Percentiles rank a stretch among this genome's conserved stretches.
Evolutionary conservation across 2,888 invertebrate species (phyloP).

Genomic region (Nesidiocoris tenuis): DNA sequence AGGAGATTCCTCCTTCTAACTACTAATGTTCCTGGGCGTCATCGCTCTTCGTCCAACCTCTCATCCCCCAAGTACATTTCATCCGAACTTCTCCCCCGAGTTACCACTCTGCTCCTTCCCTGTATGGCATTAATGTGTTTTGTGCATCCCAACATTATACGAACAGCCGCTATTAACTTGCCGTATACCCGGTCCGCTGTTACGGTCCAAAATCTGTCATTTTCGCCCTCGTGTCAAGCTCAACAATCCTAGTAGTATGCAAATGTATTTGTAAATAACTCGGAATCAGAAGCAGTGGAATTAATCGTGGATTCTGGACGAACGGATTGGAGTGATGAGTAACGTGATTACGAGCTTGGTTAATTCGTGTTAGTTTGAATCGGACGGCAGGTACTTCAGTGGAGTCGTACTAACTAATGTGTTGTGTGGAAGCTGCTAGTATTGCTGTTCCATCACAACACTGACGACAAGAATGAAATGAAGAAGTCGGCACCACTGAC

Average conservation of each 20-base stretch:
- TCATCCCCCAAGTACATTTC: neutral
- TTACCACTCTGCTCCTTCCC: neutral
- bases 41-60: neutral
- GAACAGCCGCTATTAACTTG: neutral
- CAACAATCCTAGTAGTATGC: constrained; percentile 27
- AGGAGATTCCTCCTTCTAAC: too few species aligned
- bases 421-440: too few species aligned
- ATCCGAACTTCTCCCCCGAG: neutral
- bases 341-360: constrained; percentile 4
- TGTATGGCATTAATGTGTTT: constrained; percentile 5
- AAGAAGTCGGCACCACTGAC: too few species aligned
- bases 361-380: neutral
- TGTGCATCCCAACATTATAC: constrained; percentile 14
- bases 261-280: constrained; percentile 33
- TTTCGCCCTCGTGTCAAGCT: constrained; percentile 19
- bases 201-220: constrained; percentile 13
- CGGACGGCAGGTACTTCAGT: too few species aligned
- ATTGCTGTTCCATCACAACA: too few species aligned
- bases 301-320: constrained; percentile 8
- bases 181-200: too few species aligned
- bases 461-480: too few species aligned
- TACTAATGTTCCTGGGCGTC: neutral
- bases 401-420: too few species aligned
- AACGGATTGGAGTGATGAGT: neutral
- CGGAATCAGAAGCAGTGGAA: constrained; percentile 14